These are phyloP conservation scores for Pantherophis guttatus DNA, from an alignment of 2,113 vertebrate genomes.

Conservation along the genomic window DNA sequence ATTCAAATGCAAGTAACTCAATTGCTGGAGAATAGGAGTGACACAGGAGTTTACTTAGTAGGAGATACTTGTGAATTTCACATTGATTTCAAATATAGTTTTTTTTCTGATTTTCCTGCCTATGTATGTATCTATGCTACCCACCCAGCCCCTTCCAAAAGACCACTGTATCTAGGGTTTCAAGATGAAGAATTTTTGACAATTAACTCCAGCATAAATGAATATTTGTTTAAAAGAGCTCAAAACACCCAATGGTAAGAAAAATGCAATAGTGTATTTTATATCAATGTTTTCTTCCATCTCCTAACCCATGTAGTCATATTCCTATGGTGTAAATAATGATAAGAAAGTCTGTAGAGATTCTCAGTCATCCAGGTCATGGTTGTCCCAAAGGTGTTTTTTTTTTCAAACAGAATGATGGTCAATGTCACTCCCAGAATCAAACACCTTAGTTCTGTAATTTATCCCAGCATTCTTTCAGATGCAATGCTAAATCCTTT, in stretches of 20 bases:
- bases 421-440: not conserved
- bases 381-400: no score
- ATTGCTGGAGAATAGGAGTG: not conserved
- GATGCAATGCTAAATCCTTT: not conserved
- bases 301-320: not conserved
- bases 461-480: not conserved
- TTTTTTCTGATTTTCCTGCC: not conserved
- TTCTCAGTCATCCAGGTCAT: no score
- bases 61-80: not conserved
- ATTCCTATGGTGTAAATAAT: not conserved
- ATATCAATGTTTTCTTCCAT: not conserved
- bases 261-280: not conserved
- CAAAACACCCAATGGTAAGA: not conserved
- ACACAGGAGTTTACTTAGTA: not conserved
- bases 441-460: not conserved
- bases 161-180: not conserved
- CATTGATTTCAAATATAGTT: not conserved
- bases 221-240: not conserved
- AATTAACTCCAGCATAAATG: not conserved
- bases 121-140: not conserved
- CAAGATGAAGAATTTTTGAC: not conserved
- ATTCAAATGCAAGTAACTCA: not conserved
- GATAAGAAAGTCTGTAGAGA: no score
- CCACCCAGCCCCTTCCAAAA: not conserved
- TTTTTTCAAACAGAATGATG: not conserved